Evolutionary conservation across 2,113 vertebrate species (phyloP), one percentile per base, ranked within the genome.

Genomic region (Hyla sarda): DNA sequence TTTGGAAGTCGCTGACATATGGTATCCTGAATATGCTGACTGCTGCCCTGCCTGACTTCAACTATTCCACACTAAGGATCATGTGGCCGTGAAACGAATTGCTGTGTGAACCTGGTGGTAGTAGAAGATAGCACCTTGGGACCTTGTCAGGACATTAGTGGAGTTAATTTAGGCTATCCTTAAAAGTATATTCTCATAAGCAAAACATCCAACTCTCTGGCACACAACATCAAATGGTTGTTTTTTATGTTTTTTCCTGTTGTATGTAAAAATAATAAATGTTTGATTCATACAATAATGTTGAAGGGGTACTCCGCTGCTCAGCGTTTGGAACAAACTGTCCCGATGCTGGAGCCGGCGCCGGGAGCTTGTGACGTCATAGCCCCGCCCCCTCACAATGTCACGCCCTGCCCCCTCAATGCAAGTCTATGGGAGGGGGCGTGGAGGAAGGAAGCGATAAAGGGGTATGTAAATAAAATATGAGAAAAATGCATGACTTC

Each of bases 11-110:
- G 84, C 87, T 89, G 88, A 81, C 83, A 89, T 87, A 48, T 67
- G 65, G 14, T 48, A 82, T 75, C 76, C 86, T 88, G 86, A 88
- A 81, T 78, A 87, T 88, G 83, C 34, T 88, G 89, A 77, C 85
- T 81, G 89, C 88, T 72, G 87, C 72, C 25, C 54, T 52, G 82
- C 88, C 83, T 60, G 88, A 88, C 37, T 89, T 90, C 88, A 88
- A 89, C 75, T 88, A 88, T 88, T 90, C 79, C 17, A 23, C 67
- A 88, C 87, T 56, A 89, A 81, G 90, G 60, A 88, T 75, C 85
- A 84, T 90, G 45, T 84, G 45, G 62, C 47, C 34, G 37, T 16
- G 28, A n/a, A 50, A 48, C 25, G 48, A 71, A 16, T 60, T n/a
- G 75, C 48, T 71, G n/a, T 71, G 23, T 79, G 30, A 54, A 47